phyloP scores from a whole-genome alignment of 2,797 vertebrate genomes.

The Rhinichthys osculus region DNA sequence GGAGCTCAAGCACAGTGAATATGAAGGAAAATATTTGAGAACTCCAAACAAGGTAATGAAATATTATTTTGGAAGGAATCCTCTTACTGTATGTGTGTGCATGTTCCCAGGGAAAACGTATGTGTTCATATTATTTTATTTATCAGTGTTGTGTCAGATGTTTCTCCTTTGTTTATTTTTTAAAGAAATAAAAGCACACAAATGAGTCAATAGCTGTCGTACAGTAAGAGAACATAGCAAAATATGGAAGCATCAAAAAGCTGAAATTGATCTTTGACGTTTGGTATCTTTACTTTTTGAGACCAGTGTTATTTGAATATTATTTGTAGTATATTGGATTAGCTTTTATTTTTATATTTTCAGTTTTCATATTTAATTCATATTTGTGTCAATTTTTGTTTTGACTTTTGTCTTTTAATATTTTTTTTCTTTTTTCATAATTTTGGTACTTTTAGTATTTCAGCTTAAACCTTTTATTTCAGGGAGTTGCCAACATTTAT shows the following conservation, averaged over 20 bases:
- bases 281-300: not conserved
- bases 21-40: conserved; percentile 9
- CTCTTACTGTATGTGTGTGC: not conserved
- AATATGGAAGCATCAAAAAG: not conserved
- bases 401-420: too few species aligned
- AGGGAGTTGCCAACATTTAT: not conserved
- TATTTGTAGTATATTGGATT: not conserved
- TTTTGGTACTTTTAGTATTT: not conserved
- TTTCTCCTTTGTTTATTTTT: not conserved
- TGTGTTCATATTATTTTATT: not conserved
- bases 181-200: not conserved
- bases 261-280: not conserved
- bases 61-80: not conserved
- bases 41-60: conserved; percentile 34
- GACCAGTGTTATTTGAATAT: not conserved
- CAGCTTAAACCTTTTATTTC: not conserved
- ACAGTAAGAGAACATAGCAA: not conserved
- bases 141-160: not conserved
- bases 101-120: not conserved
- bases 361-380: too few species aligned
- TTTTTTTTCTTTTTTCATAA: too few species aligned
- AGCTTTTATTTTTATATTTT: not conserved
- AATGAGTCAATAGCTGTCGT: not conserved
- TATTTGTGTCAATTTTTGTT: too few species aligned
- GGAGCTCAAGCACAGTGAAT: not conserved